Percentiles rank a stretch among this genome's conserved stretches.
These are phyloP conservation scores for Orchesella cincta DNA, from an alignment of 1,140 invertebrate genomes.

Conservation along the genomic window DNA sequence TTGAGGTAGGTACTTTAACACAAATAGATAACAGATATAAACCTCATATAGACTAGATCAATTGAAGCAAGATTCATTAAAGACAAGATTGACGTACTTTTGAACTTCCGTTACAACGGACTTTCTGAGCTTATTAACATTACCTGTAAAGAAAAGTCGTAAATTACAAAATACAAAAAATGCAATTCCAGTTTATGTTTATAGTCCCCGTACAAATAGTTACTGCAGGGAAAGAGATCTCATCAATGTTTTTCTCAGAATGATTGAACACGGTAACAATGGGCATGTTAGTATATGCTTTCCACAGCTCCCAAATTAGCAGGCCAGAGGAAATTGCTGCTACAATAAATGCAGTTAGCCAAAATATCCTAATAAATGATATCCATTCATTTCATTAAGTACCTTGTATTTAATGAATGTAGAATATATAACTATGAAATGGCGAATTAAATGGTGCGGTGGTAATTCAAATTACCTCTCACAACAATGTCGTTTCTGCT, in stretches of 20 bases:
- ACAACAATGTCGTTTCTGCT: conserved; percentile 18
- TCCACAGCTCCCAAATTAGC: conserved; percentile 57
- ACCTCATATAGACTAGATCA: background rate
- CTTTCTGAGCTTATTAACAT: background rate
- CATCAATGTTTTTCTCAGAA: conserved; percentile 27
- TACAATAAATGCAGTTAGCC: conserved; percentile 58
- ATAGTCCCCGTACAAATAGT: conserved; percentile 51
- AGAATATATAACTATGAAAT: no score
- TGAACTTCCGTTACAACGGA: background rate
- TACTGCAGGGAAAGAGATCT: conserved; percentile 51
- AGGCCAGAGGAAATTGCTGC: conserved; percentile 58
- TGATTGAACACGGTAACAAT: conserved; percentile 43
- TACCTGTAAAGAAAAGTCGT: background rate
- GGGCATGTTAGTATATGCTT: conserved; percentile 38
- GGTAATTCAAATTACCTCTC: conserved; percentile 33
- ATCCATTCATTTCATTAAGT: no score
- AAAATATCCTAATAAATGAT: conserved; percentile 58
- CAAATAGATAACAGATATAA: background rate
- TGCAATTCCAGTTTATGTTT: conserved; percentile 19
- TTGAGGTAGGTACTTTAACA: no score
- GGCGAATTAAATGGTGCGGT: no score
- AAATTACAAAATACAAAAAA: background rate
- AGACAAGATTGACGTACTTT: background rate
- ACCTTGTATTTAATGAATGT: no score
- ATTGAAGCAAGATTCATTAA: background rate